A percentile compares a stretch with the other conserved stretches of the same genome.
phyloP scores from a whole-genome alignment of 2,888 invertebrate genomes.

The Tenthredo scrophulariae region DNA sequence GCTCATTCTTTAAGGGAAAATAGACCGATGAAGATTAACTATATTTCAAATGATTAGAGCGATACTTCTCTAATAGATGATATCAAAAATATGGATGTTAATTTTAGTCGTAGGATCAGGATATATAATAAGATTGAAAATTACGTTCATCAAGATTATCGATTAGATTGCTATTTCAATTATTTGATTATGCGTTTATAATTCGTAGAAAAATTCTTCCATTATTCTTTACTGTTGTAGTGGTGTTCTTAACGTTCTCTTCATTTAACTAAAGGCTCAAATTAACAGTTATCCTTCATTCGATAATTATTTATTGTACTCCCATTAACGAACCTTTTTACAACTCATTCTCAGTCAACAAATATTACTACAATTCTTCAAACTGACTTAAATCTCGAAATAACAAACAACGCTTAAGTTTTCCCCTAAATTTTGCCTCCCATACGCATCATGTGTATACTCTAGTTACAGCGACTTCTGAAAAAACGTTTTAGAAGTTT shows the following conservation, averaged over 20 bases:
- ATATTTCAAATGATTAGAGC: neutral
- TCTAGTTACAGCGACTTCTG: neutral
- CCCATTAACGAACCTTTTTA: neutral
- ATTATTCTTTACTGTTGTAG: neutral
- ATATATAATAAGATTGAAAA: constrained; percentile 9
- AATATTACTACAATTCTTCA: neutral
- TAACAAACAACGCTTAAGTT: neutral
- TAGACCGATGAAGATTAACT: constrained; percentile 8
- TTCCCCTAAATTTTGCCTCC: neutral
- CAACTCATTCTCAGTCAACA: neutral
- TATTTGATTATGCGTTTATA: constrained; percentile 10
- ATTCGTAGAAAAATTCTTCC: neutral
- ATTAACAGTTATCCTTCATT: neutral
- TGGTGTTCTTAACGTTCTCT: neutral
- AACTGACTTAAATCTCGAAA: neutral
- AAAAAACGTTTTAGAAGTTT: neutral
- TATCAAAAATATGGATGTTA: constrained; percentile 43
- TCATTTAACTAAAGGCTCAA: neutral
- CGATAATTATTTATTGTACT: neutral
- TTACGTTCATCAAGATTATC: neutral
- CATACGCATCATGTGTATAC: neutral
- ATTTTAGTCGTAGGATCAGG: constrained; percentile 30
- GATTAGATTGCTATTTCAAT: neutral
- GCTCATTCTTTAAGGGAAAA: neutral
- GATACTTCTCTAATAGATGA: constrained; percentile 3